Conservation (phyloP, 2,888 invertebrate species). For the Alviniconcha strummeri region DNA sequence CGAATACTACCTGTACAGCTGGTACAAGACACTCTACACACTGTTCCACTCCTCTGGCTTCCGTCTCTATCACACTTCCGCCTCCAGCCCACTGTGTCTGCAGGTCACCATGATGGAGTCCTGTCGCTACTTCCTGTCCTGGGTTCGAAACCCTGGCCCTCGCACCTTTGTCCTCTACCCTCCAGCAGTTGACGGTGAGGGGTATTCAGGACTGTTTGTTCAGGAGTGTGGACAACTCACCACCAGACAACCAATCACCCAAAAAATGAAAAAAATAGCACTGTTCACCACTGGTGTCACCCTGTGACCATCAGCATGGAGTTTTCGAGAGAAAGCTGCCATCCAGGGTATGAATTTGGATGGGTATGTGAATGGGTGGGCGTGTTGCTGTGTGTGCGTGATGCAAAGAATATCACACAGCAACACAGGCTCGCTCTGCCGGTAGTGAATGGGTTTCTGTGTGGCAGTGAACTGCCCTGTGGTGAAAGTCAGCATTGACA, state of each 20-base stretch:
- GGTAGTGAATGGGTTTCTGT: too few species aligned
- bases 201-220: not conserved
- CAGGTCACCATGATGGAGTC: constrained; percentile 72
- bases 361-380: constrained; percentile 4
- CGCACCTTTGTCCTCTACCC: constrained; percentile 60
- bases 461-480: too few species aligned
- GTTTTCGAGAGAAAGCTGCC: too few species aligned
- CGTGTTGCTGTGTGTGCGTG: not conserved
- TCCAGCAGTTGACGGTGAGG: constrained; percentile 65
- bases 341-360: not conserved
- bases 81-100: constrained; percentile 67
- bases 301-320: not conserved
- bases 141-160: constrained; percentile 64
- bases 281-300: not conserved
- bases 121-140: constrained; percentile 67
- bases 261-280: too few species aligned
- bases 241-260: too few species aligned
- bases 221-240: too few species aligned
- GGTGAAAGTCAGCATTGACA: too few species aligned
- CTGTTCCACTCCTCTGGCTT: constrained; percentile 65
- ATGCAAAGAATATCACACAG: not conserved
- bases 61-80: constrained; percentile 64
- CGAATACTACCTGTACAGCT: constrained; percentile 61
- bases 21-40: constrained; percentile 65
- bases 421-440: too few species aligned